Evolutionary conservation across 2,888 invertebrate species (phyloP), one percentile per base, ranked within the genome.

Genomic region (Eupithecia dodoneata): DNA sequence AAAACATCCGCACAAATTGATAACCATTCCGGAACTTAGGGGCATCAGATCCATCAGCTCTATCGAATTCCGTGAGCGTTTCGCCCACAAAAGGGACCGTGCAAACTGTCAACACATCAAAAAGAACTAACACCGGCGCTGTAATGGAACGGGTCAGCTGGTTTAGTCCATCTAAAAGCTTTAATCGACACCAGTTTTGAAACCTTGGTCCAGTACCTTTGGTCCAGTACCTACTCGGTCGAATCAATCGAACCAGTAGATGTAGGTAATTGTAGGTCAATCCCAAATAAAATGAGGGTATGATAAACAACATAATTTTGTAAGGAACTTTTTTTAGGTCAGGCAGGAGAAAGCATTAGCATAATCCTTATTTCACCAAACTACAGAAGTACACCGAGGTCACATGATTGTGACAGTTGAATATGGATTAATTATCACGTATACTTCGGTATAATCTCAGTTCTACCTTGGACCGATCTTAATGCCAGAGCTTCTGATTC

Each of bases 21-120:
- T 77, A 77, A 77, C 77, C 73, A 79, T 77, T 79, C 73, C 63
- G 18, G 70, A 79, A 74, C 71, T 74, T 66, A 42, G 30, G n/a
- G 71, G 74, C 72, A 67, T 76, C 59, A 67, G 78, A 79, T 76
- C 72, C 74, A 79, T 75, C 75, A 76, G 78, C 76, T 79, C 74
- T 76, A 79, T 75, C 74, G 76, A 78, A 80, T 79, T 81, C 78
- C 66, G 69, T 75, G 75, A 76, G 73, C 80, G 75, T 80, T 80
- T 74, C 63, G 45, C 74, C 74, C 75, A 79, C 79, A 79, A 82
- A 80, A 77, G 63, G 75, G 76, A 73, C 69, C 76, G 70, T 72
- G 75, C 73, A 76, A 81, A 79, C 81, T 76, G 81, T 80, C 82
- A 79, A 81, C 77, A 80, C 79, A 77, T 79, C 79, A 78, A 80